phyloP scores from a whole-genome alignment of 2,888 invertebrate genomes.

The Ophraella communa region DNA sequence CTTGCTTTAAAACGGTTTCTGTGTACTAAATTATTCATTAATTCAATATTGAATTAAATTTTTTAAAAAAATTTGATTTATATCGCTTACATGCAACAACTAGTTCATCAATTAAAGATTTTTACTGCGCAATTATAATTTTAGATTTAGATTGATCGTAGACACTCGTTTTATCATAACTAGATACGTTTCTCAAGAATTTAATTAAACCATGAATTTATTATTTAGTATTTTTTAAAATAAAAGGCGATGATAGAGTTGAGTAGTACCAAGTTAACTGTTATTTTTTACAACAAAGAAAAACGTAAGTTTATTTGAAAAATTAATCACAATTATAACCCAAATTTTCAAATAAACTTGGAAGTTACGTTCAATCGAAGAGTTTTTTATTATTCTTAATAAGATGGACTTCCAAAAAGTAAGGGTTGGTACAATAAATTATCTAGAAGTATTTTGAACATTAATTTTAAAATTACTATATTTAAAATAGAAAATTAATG shows the following conservation, averaged over 20 bases:
- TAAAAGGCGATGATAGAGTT: not conserved
- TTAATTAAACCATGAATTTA: conserved; percentile 17
- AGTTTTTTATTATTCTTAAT: too few relatives aligned
- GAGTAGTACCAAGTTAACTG: not conserved
- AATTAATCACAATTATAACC: too few relatives aligned
- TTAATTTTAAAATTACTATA: too few relatives aligned
- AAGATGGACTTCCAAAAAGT: too few relatives aligned
- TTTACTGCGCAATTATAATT: conserved; percentile 41
- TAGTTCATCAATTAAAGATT: conserved; percentile 44
- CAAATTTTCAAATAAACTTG: too few relatives aligned
- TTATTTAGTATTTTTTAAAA: conserved; percentile 12
- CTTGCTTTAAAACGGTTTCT: too few relatives aligned
- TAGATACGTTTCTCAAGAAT: conserved; percentile 15
- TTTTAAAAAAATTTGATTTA: not conserved
- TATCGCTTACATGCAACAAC: not conserved
- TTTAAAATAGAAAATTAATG: too few relatives aligned
- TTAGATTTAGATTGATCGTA: conserved; percentile 31
- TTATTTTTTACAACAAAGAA: not conserved
- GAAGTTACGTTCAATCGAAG: too few relatives aligned
- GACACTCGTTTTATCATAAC: conserved; percentile 17
- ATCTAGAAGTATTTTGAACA: too few relatives aligned
- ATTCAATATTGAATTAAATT: not conserved
- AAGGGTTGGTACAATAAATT: too few relatives aligned
- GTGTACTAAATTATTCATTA: not conserved
- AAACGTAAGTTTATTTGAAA: too few relatives aligned